phyloP scores from a whole-genome alignment of 1,140 invertebrate species.

The Plectrocnemia conspersa region DNA sequence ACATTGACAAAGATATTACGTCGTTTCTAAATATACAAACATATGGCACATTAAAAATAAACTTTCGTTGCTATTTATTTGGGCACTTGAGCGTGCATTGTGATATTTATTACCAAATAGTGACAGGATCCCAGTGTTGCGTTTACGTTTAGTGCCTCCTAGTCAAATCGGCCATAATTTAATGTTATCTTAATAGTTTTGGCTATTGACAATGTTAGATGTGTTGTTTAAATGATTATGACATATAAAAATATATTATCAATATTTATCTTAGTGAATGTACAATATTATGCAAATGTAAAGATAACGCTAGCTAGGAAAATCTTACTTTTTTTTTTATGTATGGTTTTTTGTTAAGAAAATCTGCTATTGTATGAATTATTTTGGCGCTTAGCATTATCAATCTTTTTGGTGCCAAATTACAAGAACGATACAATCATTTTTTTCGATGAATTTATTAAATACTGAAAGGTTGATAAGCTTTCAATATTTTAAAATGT shows the following conservation, averaged over 20 bases:
- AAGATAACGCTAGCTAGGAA: conserved; percentile 1
- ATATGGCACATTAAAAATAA: background rate
- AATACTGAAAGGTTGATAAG: too few relatives aligned
- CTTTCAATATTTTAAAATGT: too few relatives aligned
- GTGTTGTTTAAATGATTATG: conserved; percentile 15
- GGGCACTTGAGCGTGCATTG: conserved; percentile 14
- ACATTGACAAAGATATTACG: background rate
- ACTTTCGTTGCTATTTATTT: background rate
- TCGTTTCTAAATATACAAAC: too few relatives aligned
- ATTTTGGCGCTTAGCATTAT: too few relatives aligned
- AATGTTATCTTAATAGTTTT: conserved; percentile 15
- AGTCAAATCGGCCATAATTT: conserved; percentile 33
- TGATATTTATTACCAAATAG: conserved; percentile 35
- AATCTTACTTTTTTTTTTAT: conserved; percentile 2
- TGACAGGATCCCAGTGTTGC: conserved; percentile 16
- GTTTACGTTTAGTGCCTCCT: conserved; percentile 34
- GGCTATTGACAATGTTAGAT: conserved; percentile 34
- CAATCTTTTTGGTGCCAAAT: too few relatives aligned
- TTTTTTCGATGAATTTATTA: too few relatives aligned
- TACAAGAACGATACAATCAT: too few relatives aligned
- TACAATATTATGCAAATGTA: background rate
- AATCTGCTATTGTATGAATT: background rate
- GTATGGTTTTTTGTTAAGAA: background rate
- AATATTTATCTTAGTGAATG: conserved; percentile 22
- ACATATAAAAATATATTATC: conserved; percentile 20